phyloP scores from a whole-genome alignment of 2,113 vertebrate species.

The Recurvirostra avosetta region DNA sequence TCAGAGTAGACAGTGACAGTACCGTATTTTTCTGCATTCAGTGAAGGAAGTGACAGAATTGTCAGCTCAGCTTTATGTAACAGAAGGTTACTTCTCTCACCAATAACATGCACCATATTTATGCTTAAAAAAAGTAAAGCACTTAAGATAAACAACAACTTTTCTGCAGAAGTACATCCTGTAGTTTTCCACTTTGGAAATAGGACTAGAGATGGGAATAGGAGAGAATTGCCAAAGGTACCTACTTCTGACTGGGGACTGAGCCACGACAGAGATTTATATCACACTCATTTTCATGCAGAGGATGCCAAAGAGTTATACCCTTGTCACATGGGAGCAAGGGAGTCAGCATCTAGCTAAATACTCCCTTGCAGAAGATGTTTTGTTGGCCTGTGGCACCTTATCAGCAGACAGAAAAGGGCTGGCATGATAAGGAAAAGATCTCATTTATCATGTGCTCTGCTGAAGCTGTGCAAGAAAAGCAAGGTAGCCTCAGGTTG shows the following conservation, averaged over 20 bases:
- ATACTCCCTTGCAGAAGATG: background rate
- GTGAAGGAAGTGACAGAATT: background rate
- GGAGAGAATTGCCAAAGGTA: background rate
- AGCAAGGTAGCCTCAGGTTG: background rate
- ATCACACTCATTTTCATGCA: background rate
- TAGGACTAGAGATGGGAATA: background rate
- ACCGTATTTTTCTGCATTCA: background rate
- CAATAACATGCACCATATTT: background rate
- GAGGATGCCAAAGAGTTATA: background rate
- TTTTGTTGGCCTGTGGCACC: background rate
- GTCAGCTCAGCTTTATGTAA: background rate
- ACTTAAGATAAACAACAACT: background rate
- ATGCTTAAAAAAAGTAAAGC: background rate
- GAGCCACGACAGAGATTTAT: background rate
- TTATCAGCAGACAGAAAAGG: background rate
- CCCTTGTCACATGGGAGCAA: background rate
- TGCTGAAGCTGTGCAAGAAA: background rate
- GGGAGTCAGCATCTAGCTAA: background rate
- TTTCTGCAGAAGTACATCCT: background rate
- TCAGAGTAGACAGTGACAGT: background rate
- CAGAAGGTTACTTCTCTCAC: background rate
- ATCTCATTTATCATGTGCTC: background rate
- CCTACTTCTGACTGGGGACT: background rate
- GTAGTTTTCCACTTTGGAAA: background rate
- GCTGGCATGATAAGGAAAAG: background rate